Base-by-base conservation (phyloP, 2,888 invertebrate species). In the Buathra laborator region DNA sequence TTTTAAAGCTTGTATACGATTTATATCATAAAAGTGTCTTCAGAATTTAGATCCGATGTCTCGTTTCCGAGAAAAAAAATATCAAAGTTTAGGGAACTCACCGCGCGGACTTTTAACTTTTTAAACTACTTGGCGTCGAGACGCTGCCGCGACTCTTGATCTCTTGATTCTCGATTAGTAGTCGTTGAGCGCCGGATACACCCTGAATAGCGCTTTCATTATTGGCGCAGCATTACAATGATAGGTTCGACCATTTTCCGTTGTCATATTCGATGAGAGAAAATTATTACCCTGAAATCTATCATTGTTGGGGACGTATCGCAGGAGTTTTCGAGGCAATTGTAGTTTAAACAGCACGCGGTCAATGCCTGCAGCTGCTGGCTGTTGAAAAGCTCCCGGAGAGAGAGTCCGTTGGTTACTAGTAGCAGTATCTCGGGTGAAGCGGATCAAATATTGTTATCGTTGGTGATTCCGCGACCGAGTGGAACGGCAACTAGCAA, bases 371-470 rank as follows among this genome's bases (percentile, higher is more conserved):
- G 44, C 44, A 12, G 67, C 67, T 46, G 46, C 46, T 62, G 37
- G 53, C 66, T 59, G 68, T 37, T 44, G 67, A 62, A 79, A 64
- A 62, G 56, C 56, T 59, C 43, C 56, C 48, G 43, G 64, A n/a
- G 59, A 53, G 62, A 64, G 68, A 46, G 24, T 24, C 48, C 43
- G 59, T 70, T 48, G 46, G 16, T 19, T 68, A 32, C 48, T 32
- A 51, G 70, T 78, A 44, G 67, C 24, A 46, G 46, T 56, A 56
- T 12, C 56, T 24, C 56, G 56, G 24, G 46, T 56, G 59, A 80
- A 84, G 80, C 46, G 71, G 66, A 81, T 84, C 84, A 68, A 74
- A 81, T 74, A 70, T 84, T 74, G 78, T 84, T 84, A 81, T 77
- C 68, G 68, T 64, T 70, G 77, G 81, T 67, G 62, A 84, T 84